A percentile compares a stretch with the other conserved stretches of the same genome.
These are phyloP conservation scores for Elaeidobius kamerunicus DNA, from an alignment of 2,888 invertebrate genomes.

Conservation along the genomic window DNA sequence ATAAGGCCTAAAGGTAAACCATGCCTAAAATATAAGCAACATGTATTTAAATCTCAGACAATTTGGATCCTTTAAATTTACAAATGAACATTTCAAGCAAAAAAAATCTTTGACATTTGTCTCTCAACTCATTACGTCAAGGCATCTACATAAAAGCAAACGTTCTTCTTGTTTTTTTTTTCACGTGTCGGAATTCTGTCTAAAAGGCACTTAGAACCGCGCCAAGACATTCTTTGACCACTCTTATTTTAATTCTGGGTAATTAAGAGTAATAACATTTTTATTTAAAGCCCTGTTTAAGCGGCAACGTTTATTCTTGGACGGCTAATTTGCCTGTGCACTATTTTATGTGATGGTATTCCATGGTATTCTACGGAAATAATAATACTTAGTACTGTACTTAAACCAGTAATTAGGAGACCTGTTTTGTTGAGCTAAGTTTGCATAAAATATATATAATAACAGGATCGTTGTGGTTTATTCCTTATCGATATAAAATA, in stretches of 20 bases:
- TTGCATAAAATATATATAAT: too few relatives aligned
- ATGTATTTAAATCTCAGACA: too few relatives aligned
- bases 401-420: too few relatives aligned
- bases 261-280: constrained; percentile 46
- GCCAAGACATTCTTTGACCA: constrained; percentile 21
- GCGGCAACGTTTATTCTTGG: constrained; percentile 33
- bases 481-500: too few relatives aligned
- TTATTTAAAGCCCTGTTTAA: constrained; percentile 42
- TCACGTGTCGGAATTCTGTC: constrained; percentile 18
- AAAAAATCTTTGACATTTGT: constrained; percentile 14
- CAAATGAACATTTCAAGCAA: too few relatives aligned
- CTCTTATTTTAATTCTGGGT: constrained; percentile 38
- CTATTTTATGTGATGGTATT: constrained; percentile 27
- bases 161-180: constrained; percentile 11
- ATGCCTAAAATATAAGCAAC: too few relatives aligned
- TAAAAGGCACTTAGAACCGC: constrained; percentile 23
- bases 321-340: constrained; percentile 36
- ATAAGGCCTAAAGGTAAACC: too few relatives aligned
- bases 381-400: too few relatives aligned
- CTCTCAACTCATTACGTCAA: constrained; percentile 19
- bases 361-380: too few relatives aligned
- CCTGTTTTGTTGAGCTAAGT: too few relatives aligned
- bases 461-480: too few relatives aligned
- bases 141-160: constrained; percentile 21
- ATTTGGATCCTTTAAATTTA: too few relatives aligned